Conservation (phyloP, 2,888 invertebrate genomes). For the Anorthoa munda region DNA sequence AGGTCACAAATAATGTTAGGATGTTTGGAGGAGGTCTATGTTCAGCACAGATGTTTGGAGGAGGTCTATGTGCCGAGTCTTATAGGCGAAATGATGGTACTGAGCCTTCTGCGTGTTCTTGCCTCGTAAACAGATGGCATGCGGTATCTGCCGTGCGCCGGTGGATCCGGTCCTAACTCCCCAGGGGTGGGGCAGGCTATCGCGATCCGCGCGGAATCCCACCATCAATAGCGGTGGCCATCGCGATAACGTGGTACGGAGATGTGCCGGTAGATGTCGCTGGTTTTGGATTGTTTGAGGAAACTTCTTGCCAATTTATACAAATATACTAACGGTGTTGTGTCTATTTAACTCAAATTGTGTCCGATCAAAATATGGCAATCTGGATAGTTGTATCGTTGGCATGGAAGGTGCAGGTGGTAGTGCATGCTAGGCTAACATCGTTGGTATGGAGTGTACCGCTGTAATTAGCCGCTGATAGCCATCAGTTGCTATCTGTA, state of each 20-base stretch:
- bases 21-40: not conserved
- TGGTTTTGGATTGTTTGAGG: not conserved
- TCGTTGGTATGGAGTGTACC: slow-evolving; percentile 29
- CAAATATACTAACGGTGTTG: not conserved
- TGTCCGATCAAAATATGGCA: too few relatives aligned
- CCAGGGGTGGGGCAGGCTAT: slow-evolving; percentile 37
- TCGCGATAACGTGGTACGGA: slow-evolving; percentile 20
- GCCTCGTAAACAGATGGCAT: not conserved
- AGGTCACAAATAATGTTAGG: too few relatives aligned
- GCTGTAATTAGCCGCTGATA: slow-evolving; percentile 48
- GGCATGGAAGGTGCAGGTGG: not conserved
- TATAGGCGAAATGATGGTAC: not conserved
- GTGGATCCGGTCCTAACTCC: slow-evolving; percentile 57
- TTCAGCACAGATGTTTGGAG: not conserved
- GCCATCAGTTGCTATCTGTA: slow-evolving; percentile 27
- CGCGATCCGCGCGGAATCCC: slow-evolving; percentile 38
- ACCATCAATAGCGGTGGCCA: slow-evolving; percentile 51
- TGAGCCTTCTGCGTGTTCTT: slow-evolving; percentile 13
- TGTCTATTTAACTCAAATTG: too few relatives aligned
- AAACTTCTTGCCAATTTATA: not conserved
- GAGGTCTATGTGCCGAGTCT: not conserved
- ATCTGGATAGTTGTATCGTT: too few relatives aligned
- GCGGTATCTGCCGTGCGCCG: slow-evolving; percentile 45
- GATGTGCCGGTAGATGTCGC: slow-evolving; percentile 13
- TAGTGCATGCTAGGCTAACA: slow-evolving; percentile 7